Evolutionary conservation across 2,113 vertebrate genomes (phyloP), one percentile per base, ranked within the genome.

Genomic region (Leptodactylus fuscus): DNA sequence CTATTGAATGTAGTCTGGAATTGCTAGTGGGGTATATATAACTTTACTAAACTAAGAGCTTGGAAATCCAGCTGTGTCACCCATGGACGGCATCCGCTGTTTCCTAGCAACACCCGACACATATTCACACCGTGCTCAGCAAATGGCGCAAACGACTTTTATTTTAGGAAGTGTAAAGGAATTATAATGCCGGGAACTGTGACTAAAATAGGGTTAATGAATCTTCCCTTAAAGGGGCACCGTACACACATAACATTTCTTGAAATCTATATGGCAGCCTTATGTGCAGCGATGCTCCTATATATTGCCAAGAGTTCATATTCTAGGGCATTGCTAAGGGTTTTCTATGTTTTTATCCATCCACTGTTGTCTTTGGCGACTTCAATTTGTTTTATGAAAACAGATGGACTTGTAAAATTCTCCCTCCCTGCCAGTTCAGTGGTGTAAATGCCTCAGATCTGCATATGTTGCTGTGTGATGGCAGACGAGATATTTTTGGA

Each of bases 401-500:
- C 81, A 82, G 81, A 82, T 82, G 81, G 81, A 38, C 81, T 70
- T 70, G 65, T 70, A 82, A 71, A 60, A 70, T 65, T 53, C 75
- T 86, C 62, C 24, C 36, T 44, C 62, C 15, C 34, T 74, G 71
- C 49, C 84, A 80, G 60, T 74, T 79, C 32, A 80, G 60, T 73
- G 75, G 46, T 78, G 46, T 76, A 80, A 71, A 79, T 69, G 46
- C 32, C 60, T 70, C 75, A 58, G 76, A 79, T 41, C 36, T 73
- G 76, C 75, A 86, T 86, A 71, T 86, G 71, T 84, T 77, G 41
- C 82, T 81, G 20, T 84, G 82, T 51, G 71, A 76, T 84, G 82
- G 82, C 24, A 65, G 71, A 84, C 8, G 13, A 76, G 71, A 76
- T 76, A 84, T 84, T 77, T 84, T 76, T 82, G 70, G 73, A 55